Base-by-base conservation (phyloP, 2,888 invertebrate species). In the Ectemnius lituratus region DNA sequence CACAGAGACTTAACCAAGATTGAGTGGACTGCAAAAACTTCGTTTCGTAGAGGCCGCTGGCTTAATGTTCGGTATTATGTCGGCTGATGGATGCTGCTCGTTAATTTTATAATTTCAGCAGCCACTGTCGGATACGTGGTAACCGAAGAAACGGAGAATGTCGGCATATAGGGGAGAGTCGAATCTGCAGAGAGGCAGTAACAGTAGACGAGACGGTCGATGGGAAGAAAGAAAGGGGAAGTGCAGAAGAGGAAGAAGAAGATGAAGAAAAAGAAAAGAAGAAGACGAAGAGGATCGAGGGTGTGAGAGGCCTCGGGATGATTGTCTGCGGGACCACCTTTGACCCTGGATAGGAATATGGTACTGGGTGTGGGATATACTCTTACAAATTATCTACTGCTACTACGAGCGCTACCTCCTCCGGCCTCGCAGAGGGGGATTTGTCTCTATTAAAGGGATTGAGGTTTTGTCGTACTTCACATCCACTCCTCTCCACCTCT, bases 391-490 rank as follows among this genome's bases (percentile, higher is more conserved):
- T 89, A 88, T 88, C 86, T 86, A 80, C 81, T 79, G 84, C 81
- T 73, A 67, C 72, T 73, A 65, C 28, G 11, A 47, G 47, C 60
- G 79, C 71, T 72, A 73, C 75, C 79, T 84, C 84, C 37, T 37
- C 5, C 37, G 37, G 37, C 37, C 11, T 37, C 8, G 37, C 83
- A 82, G 84, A 83, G 83, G 82, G 79, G 88, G 87, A 90, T 89
- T 89, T 90, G 88, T 90, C 88, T 88, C 89, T 88, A 89, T 89
- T 90, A 89, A 89, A 89, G 88, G 88, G 89, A 89, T 90, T 88
- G 88, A 88, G 89, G 88, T 89, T 90, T 89, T 89, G 88, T 89
- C 89, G 86, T 85, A 85, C 84, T 88, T 84, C 84, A 85, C 85
- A 84, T 84, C 85, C 84, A 86, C 86, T 87, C 85, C 76, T 75